A percentile compares a stretch with the other conserved stretches of the same genome.
These are phyloP conservation scores for Falco novaeseelandiae DNA, from an alignment of 2,797 vertebrate genomes.

Conservation along the genomic window DNA sequence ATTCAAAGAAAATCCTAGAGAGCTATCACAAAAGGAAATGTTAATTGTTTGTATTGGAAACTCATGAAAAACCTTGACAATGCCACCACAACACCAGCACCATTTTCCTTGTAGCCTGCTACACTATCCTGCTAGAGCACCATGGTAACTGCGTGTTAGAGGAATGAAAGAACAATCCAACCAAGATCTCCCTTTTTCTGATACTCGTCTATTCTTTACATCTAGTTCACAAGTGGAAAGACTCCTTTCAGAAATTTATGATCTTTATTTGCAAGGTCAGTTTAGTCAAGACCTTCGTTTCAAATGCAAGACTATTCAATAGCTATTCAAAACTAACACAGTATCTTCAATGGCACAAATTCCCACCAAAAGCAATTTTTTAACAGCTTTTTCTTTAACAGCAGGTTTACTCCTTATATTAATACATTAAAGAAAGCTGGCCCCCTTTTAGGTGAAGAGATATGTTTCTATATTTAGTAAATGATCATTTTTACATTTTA, in stretches of 20 bases:
- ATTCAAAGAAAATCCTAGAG: not conserved
- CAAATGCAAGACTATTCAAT: not conserved
- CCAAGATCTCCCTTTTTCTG: not conserved
- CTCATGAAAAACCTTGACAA: not conserved
- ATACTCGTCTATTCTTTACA: not conserved
- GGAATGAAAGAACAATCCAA: not conserved
- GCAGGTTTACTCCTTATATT: not conserved
- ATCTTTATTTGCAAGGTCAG: not conserved
- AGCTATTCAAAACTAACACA: not conserved
- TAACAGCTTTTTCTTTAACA: not conserved
- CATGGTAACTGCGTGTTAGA: slow-evolving; percentile 4
- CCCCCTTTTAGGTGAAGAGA: not conserved
- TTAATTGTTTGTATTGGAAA: not conserved
- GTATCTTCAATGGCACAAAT: not conserved
- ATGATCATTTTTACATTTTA: not conserved
- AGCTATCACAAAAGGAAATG: not conserved
- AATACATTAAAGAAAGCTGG: not conserved
- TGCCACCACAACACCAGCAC: not conserved
- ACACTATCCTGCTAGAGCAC: not conserved
- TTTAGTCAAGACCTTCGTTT: not conserved
- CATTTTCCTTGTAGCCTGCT: not conserved
- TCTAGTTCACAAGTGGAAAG: not conserved
- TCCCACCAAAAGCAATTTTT: not conserved
- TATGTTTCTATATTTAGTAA: not conserved
- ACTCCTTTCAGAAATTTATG: not conserved